phyloP scores from a whole-genome alignment of 2,888 invertebrate species.

The Xestia c-nigrum region DNA sequence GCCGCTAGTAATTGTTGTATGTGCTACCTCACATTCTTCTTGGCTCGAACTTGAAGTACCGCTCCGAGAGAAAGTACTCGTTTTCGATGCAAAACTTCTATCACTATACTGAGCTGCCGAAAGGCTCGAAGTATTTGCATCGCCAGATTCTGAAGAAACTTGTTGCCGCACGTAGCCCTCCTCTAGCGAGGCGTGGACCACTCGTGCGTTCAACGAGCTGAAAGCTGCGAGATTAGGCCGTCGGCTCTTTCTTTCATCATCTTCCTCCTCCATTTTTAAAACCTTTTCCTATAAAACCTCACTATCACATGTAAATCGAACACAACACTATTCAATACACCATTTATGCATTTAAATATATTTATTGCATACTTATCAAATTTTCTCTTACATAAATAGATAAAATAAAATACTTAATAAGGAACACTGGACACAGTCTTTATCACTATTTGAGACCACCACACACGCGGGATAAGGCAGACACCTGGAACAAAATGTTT shows the following conservation, averaged over 20 bases:
- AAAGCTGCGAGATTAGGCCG: constrained; percentile 84
- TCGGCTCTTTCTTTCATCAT: constrained; percentile 82
- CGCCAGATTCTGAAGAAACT: constrained; percentile 91
- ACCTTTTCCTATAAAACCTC: constrained; percentile 70
- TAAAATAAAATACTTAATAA: constrained; percentile 83
- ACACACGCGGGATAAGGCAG: constrained; percentile 79
- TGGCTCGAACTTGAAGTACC: constrained; percentile 93
- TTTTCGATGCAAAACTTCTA: constrained; percentile 89
- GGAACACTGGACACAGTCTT: constrained; percentile 90
- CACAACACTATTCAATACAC: constrained; percentile 85
- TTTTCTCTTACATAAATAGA: constrained; percentile 78
- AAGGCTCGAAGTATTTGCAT: constrained; percentile 89
- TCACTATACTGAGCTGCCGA: constrained; percentile 87
- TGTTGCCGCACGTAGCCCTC: constrained; percentile 82
- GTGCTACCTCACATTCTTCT: constrained; percentile 92
- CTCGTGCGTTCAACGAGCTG: constrained; percentile 81
- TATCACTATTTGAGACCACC: constrained; percentile 88
- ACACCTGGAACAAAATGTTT: constrained; percentile 86
- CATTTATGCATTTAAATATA: constrained; percentile 80
- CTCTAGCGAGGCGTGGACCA: constrained; percentile 84
- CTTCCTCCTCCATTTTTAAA: constrained; percentile 87
- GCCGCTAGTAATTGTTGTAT: constrained; percentile 84
- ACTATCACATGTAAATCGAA: constrained; percentile 72
- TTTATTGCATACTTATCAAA: constrained; percentile 84
- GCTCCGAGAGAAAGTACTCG: constrained; percentile 89